These are phyloP conservation scores for Pimpla rufipes DNA, from an alignment of 2,888 invertebrate species.

Conservation along the genomic window DNA sequence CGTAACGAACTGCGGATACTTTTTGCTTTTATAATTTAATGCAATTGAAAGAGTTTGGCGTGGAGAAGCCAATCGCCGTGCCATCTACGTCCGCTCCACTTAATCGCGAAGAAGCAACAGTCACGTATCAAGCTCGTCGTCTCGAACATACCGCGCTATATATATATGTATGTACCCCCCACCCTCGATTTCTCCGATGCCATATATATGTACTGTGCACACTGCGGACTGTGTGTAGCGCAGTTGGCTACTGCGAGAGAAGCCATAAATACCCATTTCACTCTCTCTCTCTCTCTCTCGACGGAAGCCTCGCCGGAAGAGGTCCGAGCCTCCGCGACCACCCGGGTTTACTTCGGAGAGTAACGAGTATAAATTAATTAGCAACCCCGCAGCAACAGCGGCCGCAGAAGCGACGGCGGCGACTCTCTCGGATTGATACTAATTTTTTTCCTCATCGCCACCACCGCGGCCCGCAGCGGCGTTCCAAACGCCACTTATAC, in stretches of 20 bases:
- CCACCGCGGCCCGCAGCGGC: slow-evolving; percentile 37
- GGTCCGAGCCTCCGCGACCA: slow-evolving; percentile 65
- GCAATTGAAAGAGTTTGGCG: neutral
- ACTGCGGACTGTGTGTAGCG: slow-evolving; percentile 1
- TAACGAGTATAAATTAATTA: slow-evolving; percentile 68
- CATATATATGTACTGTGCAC: neutral
- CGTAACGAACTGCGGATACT: no score
- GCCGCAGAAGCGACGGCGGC: slow-evolving; percentile 25
- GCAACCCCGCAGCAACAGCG: slow-evolving; percentile 47
- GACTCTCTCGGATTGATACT: slow-evolving; percentile 63
- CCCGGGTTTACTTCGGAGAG: slow-evolving; percentile 61
- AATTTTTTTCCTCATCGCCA: slow-evolving; percentile 51
- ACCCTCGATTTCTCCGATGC: slow-evolving; percentile 53
- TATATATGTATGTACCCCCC: no score
- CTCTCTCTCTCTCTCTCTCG: slow-evolving; percentile 47
- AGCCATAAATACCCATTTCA: slow-evolving; percentile 64
- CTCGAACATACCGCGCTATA: slow-evolving; percentile 27
- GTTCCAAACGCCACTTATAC: slow-evolving; percentile 25
- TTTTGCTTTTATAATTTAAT: neutral
- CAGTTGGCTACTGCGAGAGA: slow-evolving; percentile 45
- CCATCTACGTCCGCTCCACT: slow-evolving; percentile 1
- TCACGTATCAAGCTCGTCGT: slow-evolving; percentile 55
- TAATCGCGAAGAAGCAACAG: slow-evolving; percentile 33
- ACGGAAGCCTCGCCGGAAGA: slow-evolving; percentile 62
- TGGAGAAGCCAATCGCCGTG: neutral